Conservation (phyloP, 2,888 invertebrate species). For the Eucera pruinosa region DNA sequence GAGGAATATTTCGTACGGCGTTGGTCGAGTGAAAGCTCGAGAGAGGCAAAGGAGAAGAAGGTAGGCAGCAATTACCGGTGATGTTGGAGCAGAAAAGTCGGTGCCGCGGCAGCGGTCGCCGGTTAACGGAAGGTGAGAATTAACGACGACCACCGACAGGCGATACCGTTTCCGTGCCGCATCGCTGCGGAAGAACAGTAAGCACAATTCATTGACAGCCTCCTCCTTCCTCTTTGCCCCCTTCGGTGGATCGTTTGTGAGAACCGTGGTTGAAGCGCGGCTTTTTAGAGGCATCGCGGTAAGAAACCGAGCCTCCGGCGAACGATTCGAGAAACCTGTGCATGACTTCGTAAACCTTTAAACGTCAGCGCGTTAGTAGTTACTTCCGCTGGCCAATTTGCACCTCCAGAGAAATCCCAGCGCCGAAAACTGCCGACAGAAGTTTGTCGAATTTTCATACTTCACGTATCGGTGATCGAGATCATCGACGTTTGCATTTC, state of each 20-base stretch:
- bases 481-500: too few species aligned
- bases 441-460: too few species aligned
- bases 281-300: constrained; percentile 41
- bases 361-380: neutral
- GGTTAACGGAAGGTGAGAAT: constrained; percentile 70
- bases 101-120: constrained; percentile 37
- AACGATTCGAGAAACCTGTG: neutral
- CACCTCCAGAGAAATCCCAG: neutral
- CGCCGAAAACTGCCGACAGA: too few species aligned
- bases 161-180: constrained; percentile 71
- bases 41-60: constrained; percentile 21
- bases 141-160: constrained; percentile 67
- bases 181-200: constrained; percentile 69
- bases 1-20: too few species aligned
- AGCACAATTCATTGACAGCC: constrained; percentile 65
- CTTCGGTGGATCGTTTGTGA: constrained; percentile 50
- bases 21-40: too few species aligned
- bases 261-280: constrained; percentile 39
- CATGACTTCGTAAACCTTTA: neutral
- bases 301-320: constrained; percentile 9
- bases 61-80: constrained; percentile 60
- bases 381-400: neutral
- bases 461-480: too few species aligned
- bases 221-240: too few species aligned
- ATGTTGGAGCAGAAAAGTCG: constrained; percentile 60